phyloP scores from a whole-genome alignment of 2,113 vertebrate genomes.

The Mohoua ochrocephala region DNA sequence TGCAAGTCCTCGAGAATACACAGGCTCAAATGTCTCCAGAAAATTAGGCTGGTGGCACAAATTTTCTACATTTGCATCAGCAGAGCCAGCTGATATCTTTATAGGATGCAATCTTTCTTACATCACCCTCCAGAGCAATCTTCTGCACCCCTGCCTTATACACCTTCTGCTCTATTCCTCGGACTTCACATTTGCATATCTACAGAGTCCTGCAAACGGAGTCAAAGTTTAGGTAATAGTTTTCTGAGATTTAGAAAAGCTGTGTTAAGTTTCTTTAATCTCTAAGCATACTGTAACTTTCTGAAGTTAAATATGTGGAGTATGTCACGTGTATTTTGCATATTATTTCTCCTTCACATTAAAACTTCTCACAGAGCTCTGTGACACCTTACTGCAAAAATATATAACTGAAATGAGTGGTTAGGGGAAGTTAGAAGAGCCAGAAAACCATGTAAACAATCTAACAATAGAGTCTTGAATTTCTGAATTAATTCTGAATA shows the following conservation, averaged over 20 bases:
- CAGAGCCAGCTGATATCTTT: neutral
- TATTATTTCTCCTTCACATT: neutral
- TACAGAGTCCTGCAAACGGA: neutral
- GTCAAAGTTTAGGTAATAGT: neutral
- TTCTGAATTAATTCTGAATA: neutral
- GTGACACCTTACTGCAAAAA: neutral
- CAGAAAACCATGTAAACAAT: neutral
- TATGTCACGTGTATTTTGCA: neutral
- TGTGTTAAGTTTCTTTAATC: neutral
- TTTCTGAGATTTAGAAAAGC: neutral
- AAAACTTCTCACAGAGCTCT: neutral
- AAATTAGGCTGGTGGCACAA: neutral
- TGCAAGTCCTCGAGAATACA: neutral
- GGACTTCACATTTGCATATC: neutral
- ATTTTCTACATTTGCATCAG: neutral
- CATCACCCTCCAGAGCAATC: neutral
- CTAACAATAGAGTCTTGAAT: neutral
- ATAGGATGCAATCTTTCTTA: neutral
- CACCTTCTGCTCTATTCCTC: neutral
- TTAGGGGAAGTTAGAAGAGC: neutral
- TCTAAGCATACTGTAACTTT: neutral
- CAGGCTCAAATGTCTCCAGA: neutral
- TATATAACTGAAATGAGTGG: neutral
- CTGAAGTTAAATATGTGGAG: neutral
- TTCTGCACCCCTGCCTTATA: neutral